Conservation (phyloP, 2,888 invertebrate species). For the Augochlorella aurata region DNA sequence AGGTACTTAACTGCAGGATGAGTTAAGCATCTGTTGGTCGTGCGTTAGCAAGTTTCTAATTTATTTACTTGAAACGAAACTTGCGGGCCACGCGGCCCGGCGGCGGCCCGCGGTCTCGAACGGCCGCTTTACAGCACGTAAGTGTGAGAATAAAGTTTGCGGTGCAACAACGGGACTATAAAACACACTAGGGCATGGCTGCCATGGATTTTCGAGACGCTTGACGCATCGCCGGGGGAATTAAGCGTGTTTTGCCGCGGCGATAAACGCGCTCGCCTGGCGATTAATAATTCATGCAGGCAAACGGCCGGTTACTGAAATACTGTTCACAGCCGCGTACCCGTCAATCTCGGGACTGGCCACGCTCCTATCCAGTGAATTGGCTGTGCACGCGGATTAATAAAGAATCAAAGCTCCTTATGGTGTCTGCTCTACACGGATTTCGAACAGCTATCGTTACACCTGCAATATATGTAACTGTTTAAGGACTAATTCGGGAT, state of each 20-base stretch:
- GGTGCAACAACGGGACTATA: conserved; percentile 17
- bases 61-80: conserved; percentile 58
- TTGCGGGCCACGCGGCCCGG: not conserved
- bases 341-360: not conserved
- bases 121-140: conserved; percentile 29
- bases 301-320: too few species aligned
- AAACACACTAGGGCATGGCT: conserved; percentile 14
- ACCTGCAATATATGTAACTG: not conserved
- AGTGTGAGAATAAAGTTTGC: conserved; percentile 39
- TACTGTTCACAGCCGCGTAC: not conserved
- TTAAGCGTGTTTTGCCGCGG: conserved; percentile 20
- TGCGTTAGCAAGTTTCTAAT: conserved; percentile 60
- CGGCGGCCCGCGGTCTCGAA: not conserved
- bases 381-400: not conserved
- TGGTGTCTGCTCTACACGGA: not conserved
- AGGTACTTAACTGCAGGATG: conserved; percentile 56
- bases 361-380: not conserved
- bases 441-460: not conserved
- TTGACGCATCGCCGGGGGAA: conserved; percentile 29
- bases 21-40: conserved; percentile 55
- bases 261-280: conserved; percentile 25
- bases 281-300: conserved; percentile 44
- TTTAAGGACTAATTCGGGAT: too few species aligned
- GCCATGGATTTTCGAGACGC: conserved; percentile 43
- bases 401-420: not conserved